Conservation (phyloP, 1,140 invertebrate species). For the Musca vetustissima region DNA sequence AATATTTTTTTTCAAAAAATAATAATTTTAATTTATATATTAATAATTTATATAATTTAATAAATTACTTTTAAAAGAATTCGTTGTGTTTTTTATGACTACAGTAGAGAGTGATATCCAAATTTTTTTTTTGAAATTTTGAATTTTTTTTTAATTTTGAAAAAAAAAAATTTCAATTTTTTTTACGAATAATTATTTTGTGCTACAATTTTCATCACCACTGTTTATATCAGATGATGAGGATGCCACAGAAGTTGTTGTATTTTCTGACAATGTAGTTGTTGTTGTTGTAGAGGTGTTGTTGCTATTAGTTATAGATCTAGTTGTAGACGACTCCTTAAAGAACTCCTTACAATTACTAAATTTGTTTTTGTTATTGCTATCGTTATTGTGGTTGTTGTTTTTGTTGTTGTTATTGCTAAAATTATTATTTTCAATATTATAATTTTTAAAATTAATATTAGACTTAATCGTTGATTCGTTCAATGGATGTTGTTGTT, state of each 20-base stretch:
- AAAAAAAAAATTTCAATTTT: not conserved
- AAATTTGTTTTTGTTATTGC: not conserved
- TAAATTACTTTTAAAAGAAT: too few relatives aligned
- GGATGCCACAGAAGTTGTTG: not conserved
- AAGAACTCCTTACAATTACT: not conserved
- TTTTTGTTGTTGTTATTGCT: constrained; percentile 31
- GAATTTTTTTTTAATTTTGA: too few relatives aligned
- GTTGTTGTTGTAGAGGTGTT: too few relatives aligned
- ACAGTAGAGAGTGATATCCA: too few relatives aligned
- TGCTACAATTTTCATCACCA: constrained; percentile 6
- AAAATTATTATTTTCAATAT: constrained; percentile 14
- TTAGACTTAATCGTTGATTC: constrained; percentile 42
- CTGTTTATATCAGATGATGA: not conserved
- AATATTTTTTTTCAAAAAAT: too few relatives aligned
- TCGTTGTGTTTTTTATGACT: too few relatives aligned
- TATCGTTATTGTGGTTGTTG: constrained; percentile 33
- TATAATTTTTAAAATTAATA: not conserved
- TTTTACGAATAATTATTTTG: too few relatives aligned
- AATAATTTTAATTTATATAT: too few relatives aligned
- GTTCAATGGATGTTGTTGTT: constrained; percentile 32
- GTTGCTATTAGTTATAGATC: too few relatives aligned
- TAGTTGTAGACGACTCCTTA: not conserved
- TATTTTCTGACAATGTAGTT: too few relatives aligned
- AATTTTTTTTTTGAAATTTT: too few relatives aligned
- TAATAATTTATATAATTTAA: too few relatives aligned